A percentile compares a stretch with the other conserved stretches of the same genome.
phyloP scores from a whole-genome alignment of 1,140 invertebrate species.

The Chlorops oryzae region DNA sequence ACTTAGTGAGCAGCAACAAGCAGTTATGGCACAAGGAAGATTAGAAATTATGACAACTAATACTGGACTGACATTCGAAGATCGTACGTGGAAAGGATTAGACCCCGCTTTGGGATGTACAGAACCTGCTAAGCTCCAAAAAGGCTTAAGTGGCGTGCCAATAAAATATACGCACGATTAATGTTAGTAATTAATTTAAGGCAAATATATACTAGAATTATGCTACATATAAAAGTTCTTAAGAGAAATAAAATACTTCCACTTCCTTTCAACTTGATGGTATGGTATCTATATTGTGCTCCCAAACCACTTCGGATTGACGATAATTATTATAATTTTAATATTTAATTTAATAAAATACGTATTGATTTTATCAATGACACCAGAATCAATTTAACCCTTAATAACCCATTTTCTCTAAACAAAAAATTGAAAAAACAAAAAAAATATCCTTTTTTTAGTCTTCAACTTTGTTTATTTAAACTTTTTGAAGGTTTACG shows the following conservation, averaged over 20 bases:
- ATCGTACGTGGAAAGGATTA: conserved; percentile 66
- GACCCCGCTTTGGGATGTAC: conserved; percentile 65
- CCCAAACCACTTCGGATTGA: too few species aligned
- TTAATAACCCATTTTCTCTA: too few species aligned
- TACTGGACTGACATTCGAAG: conserved; percentile 55
- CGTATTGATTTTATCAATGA: too few species aligned
- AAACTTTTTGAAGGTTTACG: too few species aligned
- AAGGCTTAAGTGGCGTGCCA: conserved; percentile 61
- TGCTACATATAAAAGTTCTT: neutral
- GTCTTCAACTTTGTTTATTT: too few species aligned
- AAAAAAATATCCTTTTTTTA: too few species aligned
- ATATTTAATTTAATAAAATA: neutral
- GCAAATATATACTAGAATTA: neutral
- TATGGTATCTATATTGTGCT: too few species aligned
- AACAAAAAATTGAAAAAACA: too few species aligned
- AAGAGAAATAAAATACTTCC: too few species aligned
- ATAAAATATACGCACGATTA: conserved; percentile 51
- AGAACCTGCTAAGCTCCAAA: conserved; percentile 54
- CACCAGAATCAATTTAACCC: too few species aligned
- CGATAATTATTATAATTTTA: neutral
- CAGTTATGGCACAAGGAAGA: conserved; percentile 47
- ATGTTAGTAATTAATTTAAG: neutral
- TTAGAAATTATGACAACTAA: conserved; percentile 52
- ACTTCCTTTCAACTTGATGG: too few species aligned
- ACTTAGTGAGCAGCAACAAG: conserved; percentile 15